Evolutionary conservation across 2,113 vertebrate species (phyloP).

Genomic region (Chloebia gouldiae): DNA sequence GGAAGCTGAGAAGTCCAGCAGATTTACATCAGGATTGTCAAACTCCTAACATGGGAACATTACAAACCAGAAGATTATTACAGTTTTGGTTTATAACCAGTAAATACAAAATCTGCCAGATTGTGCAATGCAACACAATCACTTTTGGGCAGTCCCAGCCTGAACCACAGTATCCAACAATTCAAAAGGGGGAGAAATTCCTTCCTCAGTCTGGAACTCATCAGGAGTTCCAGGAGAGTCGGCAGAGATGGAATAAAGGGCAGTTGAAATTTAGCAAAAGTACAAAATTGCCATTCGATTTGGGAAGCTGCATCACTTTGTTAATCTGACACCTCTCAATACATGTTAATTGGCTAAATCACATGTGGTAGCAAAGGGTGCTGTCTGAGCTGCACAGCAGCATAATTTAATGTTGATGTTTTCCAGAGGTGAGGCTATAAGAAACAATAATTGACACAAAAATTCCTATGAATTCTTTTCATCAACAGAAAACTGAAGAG

Average conservation of each 20-base stretch:
- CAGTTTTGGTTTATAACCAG: neutral
- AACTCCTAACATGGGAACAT: neutral
- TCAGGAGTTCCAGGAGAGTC: neutral
- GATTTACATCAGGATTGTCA: neutral
- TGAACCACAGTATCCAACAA: neutral
- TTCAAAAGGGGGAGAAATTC: neutral
- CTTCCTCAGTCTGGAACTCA: neutral
- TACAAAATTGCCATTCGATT: fast-evolving
- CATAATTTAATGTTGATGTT: neutral
- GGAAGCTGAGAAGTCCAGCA: neutral
- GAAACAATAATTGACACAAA: neutral
- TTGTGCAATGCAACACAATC: neutral
- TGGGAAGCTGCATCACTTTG: neutral
- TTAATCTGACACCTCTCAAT: neutral
- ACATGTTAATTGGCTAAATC: neutral
- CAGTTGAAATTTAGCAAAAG: neutral
- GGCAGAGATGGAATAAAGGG: neutral
- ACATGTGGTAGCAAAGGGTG: neutral
- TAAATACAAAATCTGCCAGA: neutral
- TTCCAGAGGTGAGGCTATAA: neutral
- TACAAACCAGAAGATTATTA: neutral
- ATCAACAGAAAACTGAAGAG: neutral
- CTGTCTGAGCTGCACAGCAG: neutral
- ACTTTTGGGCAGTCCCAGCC: neutral
- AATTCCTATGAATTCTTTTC: neutral